phyloP scores from a whole-genome alignment of 1,140 invertebrate species.

The Piezodorus guildinii region DNA sequence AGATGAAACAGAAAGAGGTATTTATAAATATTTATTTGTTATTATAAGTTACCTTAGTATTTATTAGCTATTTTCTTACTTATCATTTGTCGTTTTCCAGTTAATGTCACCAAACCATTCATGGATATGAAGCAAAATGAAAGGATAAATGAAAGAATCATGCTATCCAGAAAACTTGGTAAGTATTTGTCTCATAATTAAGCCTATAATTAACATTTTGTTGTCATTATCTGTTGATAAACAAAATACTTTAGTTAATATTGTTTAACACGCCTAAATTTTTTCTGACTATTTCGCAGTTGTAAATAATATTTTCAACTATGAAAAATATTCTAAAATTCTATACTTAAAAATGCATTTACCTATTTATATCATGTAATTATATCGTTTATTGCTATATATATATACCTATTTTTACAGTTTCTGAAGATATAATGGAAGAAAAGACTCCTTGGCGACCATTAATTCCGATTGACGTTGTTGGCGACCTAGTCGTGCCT shows the following conservation, averaged over 20 bases:
- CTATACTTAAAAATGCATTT: too few relatives aligned
- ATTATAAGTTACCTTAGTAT: background rate
- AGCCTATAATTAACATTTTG: too few relatives aligned
- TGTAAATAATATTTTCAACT: too few relatives aligned
- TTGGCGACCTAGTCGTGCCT: constrained; percentile 43
- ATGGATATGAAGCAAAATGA: constrained; percentile 87
- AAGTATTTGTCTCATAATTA: constrained; percentile 32
- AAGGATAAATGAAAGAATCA: constrained; percentile 65
- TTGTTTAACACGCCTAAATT: too few relatives aligned
- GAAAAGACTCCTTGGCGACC: constrained; percentile 59
- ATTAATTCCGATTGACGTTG: constrained; percentile 53
- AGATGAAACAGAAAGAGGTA: constrained; percentile 79
- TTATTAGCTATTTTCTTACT: constrained; percentile 3
- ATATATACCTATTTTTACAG: too few relatives aligned
- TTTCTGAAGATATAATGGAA: constrained; percentile 62
- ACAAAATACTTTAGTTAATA: background rate
- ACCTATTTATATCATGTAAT: too few relatives aligned
- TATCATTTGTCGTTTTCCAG: constrained; percentile 34
- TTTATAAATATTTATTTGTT: constrained; percentile 9
- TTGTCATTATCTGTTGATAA: constrained; percentile 2
- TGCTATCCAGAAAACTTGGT: constrained; percentile 60
- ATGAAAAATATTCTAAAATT: too few relatives aligned
- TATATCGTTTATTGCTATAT: too few relatives aligned
- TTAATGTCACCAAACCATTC: constrained; percentile 87
- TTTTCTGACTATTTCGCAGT: too few relatives aligned